These are phyloP conservation scores for Aphelocoma californica DNA, from an alignment of 2,797 vertebrate species.

Conservation along the genomic window DNA sequence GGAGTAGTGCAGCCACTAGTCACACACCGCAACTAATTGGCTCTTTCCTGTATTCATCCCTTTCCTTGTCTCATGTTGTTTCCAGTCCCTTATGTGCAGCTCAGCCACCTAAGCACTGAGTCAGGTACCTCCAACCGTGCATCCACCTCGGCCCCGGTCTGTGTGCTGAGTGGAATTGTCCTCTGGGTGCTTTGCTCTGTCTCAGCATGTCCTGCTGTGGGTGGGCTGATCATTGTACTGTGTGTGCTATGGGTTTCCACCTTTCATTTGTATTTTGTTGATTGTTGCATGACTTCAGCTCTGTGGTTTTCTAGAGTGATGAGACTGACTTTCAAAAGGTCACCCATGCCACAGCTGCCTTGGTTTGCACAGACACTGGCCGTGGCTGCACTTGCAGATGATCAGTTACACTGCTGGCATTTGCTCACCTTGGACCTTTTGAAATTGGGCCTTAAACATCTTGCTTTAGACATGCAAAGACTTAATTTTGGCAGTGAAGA, in stretches of 20 bases:
- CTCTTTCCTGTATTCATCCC: constrained; percentile 65
- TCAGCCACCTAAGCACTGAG: constrained; percentile 93
- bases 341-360: background rate
- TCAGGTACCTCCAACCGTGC: constrained; percentile 86
- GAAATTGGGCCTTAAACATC: constrained; percentile 39
- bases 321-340: constrained; percentile 57
- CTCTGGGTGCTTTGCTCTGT: constrained; percentile 58
- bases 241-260: background rate
- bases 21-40: background rate
- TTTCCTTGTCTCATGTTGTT: constrained; percentile 75
- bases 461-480: constrained; percentile 10
- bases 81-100: constrained; percentile 86
- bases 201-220: constrained; percentile 68
- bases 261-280: constrained; percentile 49
- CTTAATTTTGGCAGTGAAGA: background rate
- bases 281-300: constrained; percentile 58
- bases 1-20: background rate
- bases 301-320: background rate
- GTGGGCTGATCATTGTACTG: background rate
- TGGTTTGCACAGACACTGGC: background rate
- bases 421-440: constrained; percentile 43
- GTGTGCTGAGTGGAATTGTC: background rate
- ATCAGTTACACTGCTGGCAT: background rate
- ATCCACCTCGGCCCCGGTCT: constrained; percentile 25
- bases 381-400: background rate